A percentile compares a stretch with the other conserved stretches of the same genome.
Conservation (phyloP, 92 coral and sea anemone genomes). For the Palythoa grandis region DNA sequence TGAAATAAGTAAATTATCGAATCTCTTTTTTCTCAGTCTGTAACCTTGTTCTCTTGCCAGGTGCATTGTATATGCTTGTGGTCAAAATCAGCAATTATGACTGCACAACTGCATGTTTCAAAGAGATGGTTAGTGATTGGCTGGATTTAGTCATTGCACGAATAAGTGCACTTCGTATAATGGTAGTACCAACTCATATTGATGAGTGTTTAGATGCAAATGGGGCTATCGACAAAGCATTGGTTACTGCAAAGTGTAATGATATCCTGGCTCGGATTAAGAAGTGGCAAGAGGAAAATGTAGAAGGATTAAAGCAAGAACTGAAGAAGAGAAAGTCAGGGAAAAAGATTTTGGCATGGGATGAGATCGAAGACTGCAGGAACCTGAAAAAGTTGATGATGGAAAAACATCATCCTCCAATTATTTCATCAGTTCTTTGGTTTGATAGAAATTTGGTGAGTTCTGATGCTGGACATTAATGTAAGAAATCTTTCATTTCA, state of each 20-base stretch:
- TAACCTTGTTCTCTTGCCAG: conserved; percentile 37
- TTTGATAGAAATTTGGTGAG: conserved; percentile 22
- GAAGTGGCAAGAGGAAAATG: conserved; percentile 54
- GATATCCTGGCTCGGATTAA: conserved; percentile 72
- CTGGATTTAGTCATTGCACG: conserved; percentile 81
- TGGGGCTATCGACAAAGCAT: conserved; percentile 18
- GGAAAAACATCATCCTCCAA: conserved; percentile 63
- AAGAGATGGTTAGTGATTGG: conserved; percentile 87
- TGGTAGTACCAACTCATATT: conserved; percentile 88
- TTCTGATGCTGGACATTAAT: background rate
- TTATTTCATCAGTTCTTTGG: conserved; percentile 63
- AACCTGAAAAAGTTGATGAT: conserved; percentile 47
- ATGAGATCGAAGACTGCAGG: conserved; percentile 33
- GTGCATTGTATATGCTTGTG: conserved; percentile 82
- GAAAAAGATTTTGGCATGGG: conserved; percentile 29
- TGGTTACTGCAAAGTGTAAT: conserved; percentile 56
- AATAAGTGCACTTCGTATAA: conserved; percentile 75
- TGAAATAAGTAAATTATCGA: no score
- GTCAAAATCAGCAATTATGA: conserved; percentile 73
- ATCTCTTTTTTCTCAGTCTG: background rate
- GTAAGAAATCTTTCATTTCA: no score
- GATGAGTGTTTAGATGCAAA: conserved; percentile 61
- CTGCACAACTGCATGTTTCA: conserved; percentile 56
- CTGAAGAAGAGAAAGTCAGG: conserved; percentile 42
- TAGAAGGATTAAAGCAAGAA: conserved; percentile 60